Evolutionary conservation across 1,140 invertebrate species (phyloP), one percentile per base, ranked within the genome.

Genomic region (Gryon sp.): DNA sequence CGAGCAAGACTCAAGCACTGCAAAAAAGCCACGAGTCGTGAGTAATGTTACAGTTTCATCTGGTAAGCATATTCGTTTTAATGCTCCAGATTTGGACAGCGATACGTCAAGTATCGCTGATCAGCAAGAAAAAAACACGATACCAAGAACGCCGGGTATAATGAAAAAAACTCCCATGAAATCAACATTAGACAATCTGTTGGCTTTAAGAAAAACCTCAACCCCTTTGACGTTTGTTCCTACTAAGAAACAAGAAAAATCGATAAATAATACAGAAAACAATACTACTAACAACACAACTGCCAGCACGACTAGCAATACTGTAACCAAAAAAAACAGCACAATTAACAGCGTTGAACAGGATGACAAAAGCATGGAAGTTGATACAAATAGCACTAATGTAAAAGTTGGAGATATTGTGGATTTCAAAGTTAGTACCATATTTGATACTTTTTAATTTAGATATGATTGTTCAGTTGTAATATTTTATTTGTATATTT

Each of bases 51-150:
- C 12, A 26, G 4, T 73, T 26, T 4, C 69, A 18, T 2, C 26
- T 24, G 41, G 18, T 41, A 73, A 78, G 60, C 76, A 78, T 45
- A 78, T 78, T 32, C 52, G 76, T 45, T 78, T 78, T 30, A 36
- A 66, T 46, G 2, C 18, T 62, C 26, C 36, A 45, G 57, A 78
- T 19, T 32, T 16, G 8, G 14, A 70, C 15, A 62, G 16, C 6
- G 38, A 45, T 1, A 15, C 1, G 19, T 53, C 45, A 3, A 6
- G 1, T 4, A 11, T 9, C 9, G 4, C 24, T 38, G 16, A 40
- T n/a, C 30, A 41, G 9, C 4, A 46, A 16, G 30, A 73, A 12
- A 19, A 36, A 9, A 15, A 38, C 11, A 22, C 38, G 2, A 1
- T 18, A 19, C 11, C 20, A 3, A 11, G 59, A 9, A 43, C 24